Evolutionary conservation across 2,113 vertebrate species (phyloP).

Genomic region (Ariopsis seemanni): DNA sequence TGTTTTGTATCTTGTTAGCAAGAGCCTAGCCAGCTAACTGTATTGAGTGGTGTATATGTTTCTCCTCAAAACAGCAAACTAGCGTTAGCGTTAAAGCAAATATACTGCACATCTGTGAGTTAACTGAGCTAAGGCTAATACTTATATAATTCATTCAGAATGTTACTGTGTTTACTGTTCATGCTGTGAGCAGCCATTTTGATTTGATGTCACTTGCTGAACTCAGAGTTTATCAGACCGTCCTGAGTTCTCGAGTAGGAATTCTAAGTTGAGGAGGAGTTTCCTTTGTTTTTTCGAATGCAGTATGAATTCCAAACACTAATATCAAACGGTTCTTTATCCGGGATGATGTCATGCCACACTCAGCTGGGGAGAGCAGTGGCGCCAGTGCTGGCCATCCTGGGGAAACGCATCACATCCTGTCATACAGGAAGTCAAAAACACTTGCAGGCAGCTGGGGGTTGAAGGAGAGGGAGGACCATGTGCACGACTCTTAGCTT

Average conservation of each 20-base stretch:
- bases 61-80: background rate
- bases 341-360: background rate
- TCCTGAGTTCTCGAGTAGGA: background rate
- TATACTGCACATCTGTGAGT: background rate
- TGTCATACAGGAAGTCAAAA: conserved; percentile 43
- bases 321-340: background rate
- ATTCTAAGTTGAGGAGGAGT: background rate
- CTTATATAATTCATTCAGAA: background rate
- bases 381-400: conserved; percentile 22
- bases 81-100: no score
- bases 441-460: background rate
- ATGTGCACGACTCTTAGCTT: background rate
- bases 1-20: no score
- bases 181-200: background rate
- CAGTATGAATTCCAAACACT: background rate
- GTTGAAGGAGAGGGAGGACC: background rate
- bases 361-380: background rate
- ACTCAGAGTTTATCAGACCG: background rate
- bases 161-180: background rate
- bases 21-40: background rate
- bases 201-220: background rate
- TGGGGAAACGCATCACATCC: conserved; percentile 50
- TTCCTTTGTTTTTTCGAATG: background rate
- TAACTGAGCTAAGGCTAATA: background rate
- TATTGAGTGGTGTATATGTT: background rate